Conservation (phyloP, 2,888 invertebrate genomes). For the Lissonota sp. region DNA sequence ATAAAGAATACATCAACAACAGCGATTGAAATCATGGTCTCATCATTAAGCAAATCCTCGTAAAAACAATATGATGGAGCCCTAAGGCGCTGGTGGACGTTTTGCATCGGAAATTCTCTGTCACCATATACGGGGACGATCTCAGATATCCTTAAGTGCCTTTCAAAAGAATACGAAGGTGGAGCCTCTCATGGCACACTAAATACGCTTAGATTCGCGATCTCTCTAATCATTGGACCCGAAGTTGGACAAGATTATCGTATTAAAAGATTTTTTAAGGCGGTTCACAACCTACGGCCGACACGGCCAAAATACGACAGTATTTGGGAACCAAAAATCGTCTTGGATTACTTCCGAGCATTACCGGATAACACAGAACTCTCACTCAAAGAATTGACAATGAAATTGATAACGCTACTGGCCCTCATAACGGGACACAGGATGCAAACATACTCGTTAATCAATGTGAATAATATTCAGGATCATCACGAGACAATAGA, state of each 20-base stretch:
- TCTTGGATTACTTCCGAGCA: too few species aligned
- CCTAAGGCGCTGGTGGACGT: slow-evolving; percentile 39
- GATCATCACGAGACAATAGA: too few species aligned
- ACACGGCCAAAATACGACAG: neutral
- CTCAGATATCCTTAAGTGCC: neutral
- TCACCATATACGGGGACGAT: neutral
- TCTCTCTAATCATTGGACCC: neutral
- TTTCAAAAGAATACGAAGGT: neutral
- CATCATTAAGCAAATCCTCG: slow-evolving; percentile 22
- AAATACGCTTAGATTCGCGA: neutral
- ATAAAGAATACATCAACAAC: slow-evolving; percentile 27
- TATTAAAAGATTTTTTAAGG: neutral
- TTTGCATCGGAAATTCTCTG: slow-evolving; percentile 9
- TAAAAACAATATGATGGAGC: slow-evolving; percentile 27
- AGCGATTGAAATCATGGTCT: slow-evolving; percentile 7
- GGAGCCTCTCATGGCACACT: neutral
- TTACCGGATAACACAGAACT: neutral
- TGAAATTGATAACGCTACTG: neutral
- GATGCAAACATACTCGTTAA: neutral
- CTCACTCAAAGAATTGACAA: neutral
- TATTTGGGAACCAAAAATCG: neutral
- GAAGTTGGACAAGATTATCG: neutral
- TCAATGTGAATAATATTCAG: neutral
- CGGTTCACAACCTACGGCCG: neutral
- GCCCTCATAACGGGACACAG: neutral